These are phyloP conservation scores for Drosophila sturtevanti DNA, from an alignment of 1,140 invertebrate genomes.

Conservation along the genomic window DNA sequence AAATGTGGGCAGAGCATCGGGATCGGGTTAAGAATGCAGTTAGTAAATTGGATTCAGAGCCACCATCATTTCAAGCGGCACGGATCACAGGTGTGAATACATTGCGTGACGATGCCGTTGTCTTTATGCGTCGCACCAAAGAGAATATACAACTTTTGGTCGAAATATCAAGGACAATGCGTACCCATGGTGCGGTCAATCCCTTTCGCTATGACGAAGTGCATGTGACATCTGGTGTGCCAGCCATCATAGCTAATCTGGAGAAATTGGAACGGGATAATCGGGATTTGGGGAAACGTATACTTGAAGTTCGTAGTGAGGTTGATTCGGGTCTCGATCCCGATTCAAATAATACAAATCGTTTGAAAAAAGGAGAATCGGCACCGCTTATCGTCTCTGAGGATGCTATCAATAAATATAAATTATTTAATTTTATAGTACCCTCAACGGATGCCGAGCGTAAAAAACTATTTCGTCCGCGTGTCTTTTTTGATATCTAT, in stretches of 20 bases:
- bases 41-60: slow-evolving; percentile 34
- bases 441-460: slow-evolving; percentile 38
- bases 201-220: slow-evolving; percentile 48
- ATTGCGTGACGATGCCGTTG: slow-evolving; percentile 41
- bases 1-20: slow-evolving; percentile 59
- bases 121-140: slow-evolving; percentile 59
- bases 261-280: slow-evolving; percentile 51
- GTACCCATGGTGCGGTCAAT: slow-evolving; percentile 54
- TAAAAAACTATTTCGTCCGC: slow-evolving; percentile 56
- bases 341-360: neutral
- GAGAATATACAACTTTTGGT: slow-evolving; percentile 56
- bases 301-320: slow-evolving; percentile 32
- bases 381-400: slow-evolving; percentile 27
- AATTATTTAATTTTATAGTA: slow-evolving; percentile 36
- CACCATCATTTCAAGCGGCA: slow-evolving; percentile 40
- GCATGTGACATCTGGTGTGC: slow-evolving; percentile 31
- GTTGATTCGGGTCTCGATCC: slow-evolving; percentile 44
- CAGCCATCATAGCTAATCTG: slow-evolving; percentile 21
- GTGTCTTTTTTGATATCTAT: slow-evolving; percentile 63
- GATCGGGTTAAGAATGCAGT: slow-evolving; percentile 34
- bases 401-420: slow-evolving; percentile 51
- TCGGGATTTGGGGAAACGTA: slow-evolving; percentile 34
- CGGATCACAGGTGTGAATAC: slow-evolving; percentile 34
- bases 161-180: slow-evolving; percentile 41
- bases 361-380: too few species aligned